A percentile compares a stretch with the other conserved stretches of the same genome.
Conservation (phyloP, 1,140 invertebrate species). For the Diorhabda sublineata region DNA sequence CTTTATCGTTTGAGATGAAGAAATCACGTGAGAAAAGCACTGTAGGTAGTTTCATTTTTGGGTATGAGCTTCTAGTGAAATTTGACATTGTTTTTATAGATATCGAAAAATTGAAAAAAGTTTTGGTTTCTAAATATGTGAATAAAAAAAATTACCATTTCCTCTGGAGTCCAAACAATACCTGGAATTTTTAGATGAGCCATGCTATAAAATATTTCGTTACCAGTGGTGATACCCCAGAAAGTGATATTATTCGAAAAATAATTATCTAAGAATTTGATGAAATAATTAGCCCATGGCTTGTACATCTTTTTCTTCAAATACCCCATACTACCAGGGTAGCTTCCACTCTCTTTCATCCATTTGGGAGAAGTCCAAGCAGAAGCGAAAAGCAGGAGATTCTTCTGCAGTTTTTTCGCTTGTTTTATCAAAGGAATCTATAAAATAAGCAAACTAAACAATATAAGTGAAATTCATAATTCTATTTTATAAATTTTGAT, state of each 20-base stretch:
- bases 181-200: constrained; percentile 53
- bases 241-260: constrained; percentile 37
- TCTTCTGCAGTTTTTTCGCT: constrained; percentile 29
- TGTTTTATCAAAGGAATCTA: constrained; percentile 22
- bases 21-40: too few relatives aligned
- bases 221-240: constrained; percentile 46
- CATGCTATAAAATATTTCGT: constrained; percentile 33
- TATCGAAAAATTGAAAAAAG: too few relatives aligned
- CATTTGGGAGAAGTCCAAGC: constrained; percentile 86
- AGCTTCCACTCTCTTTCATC: constrained; percentile 84
- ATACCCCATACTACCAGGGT: constrained; percentile 52
- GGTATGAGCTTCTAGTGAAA: too few relatives aligned
- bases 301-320: constrained; percentile 51
- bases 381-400: constrained; percentile 49
- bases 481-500: too few relatives aligned
- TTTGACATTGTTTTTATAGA: too few relatives aligned
- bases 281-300: constrained; percentile 60
- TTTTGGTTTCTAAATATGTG: too few relatives aligned
- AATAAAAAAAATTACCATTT: constrained; percentile 23
- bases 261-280: constrained; percentile 46
- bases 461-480: too few relatives aligned
- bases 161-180: constrained; percentile 21
- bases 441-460: not conserved
- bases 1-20: too few relatives aligned
- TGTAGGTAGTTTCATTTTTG: too few relatives aligned